phyloP scores from a whole-genome alignment of 37 sponge, comb jelly and placozoan genomes.

The Oopsacas minuta region DNA sequence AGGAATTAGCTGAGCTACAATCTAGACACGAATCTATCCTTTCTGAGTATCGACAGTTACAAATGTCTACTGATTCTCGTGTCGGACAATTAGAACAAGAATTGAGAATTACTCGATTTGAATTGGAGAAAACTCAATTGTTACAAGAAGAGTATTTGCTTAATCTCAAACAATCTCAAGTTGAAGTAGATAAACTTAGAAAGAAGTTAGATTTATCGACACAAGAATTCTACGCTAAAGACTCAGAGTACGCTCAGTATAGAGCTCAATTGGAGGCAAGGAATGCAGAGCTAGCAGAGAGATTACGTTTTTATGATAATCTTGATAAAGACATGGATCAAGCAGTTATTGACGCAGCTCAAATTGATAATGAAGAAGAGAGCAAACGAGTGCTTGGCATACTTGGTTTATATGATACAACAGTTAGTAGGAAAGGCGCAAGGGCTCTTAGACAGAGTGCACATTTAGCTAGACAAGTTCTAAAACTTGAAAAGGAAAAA shows the following conservation, averaged over 20 bases:
- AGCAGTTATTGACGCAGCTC: constrained; percentile 71
- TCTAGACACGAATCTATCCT: constrained; percentile 32
- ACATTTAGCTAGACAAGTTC: constrained; percentile 8
- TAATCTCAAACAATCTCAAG: constrained; percentile 33
- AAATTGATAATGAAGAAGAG: constrained; percentile 31
- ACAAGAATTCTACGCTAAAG: background rate
- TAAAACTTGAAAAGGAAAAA: background rate
- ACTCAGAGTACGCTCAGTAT: background rate
- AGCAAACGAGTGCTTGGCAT: constrained; percentile 1
- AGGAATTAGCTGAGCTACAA: constrained; percentile 26
- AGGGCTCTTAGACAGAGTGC: background rate
- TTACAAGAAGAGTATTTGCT: constrained; percentile 35
- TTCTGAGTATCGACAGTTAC: constrained; percentile 47
- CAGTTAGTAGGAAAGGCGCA: background rate
- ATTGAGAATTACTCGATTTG: constrained; percentile 45
- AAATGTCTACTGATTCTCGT: constrained; percentile 25
- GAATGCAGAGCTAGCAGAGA: constrained; percentile 22
- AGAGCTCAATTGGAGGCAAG: constrained; percentile 36
- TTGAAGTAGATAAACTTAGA: constrained; percentile 31
- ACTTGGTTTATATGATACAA: background rate
- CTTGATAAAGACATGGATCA: constrained; percentile 76
- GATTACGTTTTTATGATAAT: constrained; percentile 49
- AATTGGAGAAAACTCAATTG: constrained; percentile 42
- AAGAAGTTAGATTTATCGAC: constrained; percentile 27
- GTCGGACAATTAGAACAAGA: constrained; percentile 44